A percentile compares a stretch with the other conserved stretches of the same genome.
These are phyloP conservation scores for Arctopsyche grandis DNA, from an alignment of 1,140 invertebrate species.

Conservation along the genomic window DNA sequence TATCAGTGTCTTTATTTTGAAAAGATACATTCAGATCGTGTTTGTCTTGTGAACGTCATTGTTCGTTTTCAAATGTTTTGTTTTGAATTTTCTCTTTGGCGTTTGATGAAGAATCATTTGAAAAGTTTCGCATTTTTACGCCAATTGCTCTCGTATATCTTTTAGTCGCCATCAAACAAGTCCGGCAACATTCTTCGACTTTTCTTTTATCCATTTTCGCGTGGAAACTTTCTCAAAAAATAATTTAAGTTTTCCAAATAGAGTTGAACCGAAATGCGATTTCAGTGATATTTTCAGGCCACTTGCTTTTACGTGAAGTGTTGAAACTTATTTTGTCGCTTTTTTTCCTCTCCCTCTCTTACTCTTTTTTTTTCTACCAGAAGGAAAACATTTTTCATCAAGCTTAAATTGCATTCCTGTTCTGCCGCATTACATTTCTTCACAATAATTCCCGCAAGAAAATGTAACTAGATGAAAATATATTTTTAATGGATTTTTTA, in stretches of 20 bases:
- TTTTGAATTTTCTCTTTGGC: too few species aligned
- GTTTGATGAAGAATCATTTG: too few species aligned
- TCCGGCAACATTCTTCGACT: conserved; percentile 10
- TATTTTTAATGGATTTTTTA: conserved; percentile 45
- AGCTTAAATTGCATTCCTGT: conserved; percentile 55
- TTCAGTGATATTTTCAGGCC: conserved; percentile 40
- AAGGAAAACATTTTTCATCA: conserved; percentile 55
- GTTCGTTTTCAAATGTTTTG: too few species aligned
- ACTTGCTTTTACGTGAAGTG: conserved; percentile 43
- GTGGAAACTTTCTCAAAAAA: conserved; percentile 40
- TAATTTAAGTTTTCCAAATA: conserved; percentile 48
- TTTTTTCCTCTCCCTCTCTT: conserved; percentile 26
- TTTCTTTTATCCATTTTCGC: neutral
- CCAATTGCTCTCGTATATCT: conserved; percentile 7
- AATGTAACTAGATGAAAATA: conserved; percentile 37
- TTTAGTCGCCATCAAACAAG: conserved; percentile 4
- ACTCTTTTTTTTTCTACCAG: conserved; percentile 27
- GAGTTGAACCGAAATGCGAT: conserved; percentile 50
- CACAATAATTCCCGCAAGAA: conserved; percentile 35
- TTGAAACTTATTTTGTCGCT: conserved; percentile 48
- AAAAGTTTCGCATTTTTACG: conserved; percentile 7
- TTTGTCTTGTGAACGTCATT: too few species aligned
- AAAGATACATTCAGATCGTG: too few species aligned
- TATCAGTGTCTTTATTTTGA: too few species aligned
- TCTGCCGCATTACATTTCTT: conserved; percentile 53